Evolutionary conservation across 2,888 invertebrate genomes (phyloP).

Genomic region (Phymatocera aterrima): DNA sequence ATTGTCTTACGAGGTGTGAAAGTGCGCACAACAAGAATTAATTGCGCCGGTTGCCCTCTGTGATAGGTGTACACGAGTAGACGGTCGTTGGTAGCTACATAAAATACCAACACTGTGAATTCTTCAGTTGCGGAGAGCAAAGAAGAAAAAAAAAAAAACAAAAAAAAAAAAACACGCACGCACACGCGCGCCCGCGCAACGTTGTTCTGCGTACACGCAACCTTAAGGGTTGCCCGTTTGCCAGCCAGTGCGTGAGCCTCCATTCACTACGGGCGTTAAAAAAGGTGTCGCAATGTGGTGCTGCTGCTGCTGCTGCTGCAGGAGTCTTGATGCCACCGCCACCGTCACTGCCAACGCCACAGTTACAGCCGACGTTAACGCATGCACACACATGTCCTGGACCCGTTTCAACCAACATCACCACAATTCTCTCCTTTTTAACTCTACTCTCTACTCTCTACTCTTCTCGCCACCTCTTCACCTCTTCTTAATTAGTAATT

Average conservation of each 20-base stretch:
- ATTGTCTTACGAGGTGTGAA: slow-evolving; percentile 62
- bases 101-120: too few species aligned
- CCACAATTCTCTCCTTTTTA: slow-evolving; percentile 3
- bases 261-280: slow-evolving; percentile 72
- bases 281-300: slow-evolving; percentile 64
- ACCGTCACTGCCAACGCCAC: not conserved
- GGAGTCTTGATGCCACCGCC: slow-evolving; percentile 64
- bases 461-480: not conserved
- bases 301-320: slow-evolving; percentile 25
- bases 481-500: slow-evolving; percentile 73
- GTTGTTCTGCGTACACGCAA: not conserved
- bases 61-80: too few species aligned
- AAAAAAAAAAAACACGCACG: not conserved
- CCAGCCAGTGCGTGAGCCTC: slow-evolving; percentile 69
- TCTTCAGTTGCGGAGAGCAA: too few species aligned
- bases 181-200: not conserved
- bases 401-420: not conserved
- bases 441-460: slow-evolving; percentile 3
- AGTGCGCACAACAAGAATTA: slow-evolving; percentile 60
- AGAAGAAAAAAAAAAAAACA: too few species aligned
- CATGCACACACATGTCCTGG: too few species aligned
- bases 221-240: slow-evolving; percentile 62
- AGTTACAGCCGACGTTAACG: not conserved
- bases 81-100: too few species aligned
- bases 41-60: slow-evolving; percentile 43